Evolutionary conservation across 2,113 vertebrate species (phyloP).

Genomic region (Alligator mississippiensis): DNA sequence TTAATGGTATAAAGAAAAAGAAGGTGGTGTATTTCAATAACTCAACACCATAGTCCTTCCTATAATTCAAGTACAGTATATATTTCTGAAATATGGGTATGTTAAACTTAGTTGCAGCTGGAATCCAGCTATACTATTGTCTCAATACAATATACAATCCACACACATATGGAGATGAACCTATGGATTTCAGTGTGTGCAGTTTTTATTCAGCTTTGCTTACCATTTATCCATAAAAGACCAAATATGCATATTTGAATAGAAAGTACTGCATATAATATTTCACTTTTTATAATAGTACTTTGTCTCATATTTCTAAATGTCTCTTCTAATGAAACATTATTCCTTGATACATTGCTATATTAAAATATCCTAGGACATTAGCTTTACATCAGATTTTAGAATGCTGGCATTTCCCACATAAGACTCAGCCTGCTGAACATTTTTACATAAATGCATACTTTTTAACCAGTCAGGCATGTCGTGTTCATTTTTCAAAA

Average conservation of each 20-base stretch:
- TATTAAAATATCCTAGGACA: constrained; percentile 63
- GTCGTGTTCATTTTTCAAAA: constrained; percentile 69
- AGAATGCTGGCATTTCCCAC: constrained; percentile 60
- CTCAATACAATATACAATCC: background rate
- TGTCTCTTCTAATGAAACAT: constrained; percentile 37
- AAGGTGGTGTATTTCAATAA: constrained; percentile 44
- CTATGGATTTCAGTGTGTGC: background rate
- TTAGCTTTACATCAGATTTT: constrained; percentile 60
- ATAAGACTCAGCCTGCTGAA: constrained; percentile 45
- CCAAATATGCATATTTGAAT: background rate
- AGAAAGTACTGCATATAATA: constrained; percentile 23
- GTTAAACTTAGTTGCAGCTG: constrained; percentile 22
- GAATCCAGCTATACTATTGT: constrained; percentile 7
- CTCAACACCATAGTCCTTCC: constrained; percentile 19
- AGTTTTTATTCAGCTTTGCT: constrained; percentile 47
- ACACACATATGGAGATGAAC: background rate
- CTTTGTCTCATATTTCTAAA: constrained; percentile 58
- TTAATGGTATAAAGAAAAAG: constrained; percentile 59
- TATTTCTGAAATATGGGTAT: constrained; percentile 42
- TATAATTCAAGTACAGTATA: constrained; percentile 41
- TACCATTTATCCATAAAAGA: background rate
- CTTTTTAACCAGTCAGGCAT: constrained; percentile 66
- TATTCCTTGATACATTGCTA: constrained; percentile 55
- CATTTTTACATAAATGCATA: constrained; percentile 55
- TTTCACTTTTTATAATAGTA: constrained; percentile 21